phyloP scores from a whole-genome alignment of 2,888 invertebrate species.

The Agapostemon virescens region DNA sequence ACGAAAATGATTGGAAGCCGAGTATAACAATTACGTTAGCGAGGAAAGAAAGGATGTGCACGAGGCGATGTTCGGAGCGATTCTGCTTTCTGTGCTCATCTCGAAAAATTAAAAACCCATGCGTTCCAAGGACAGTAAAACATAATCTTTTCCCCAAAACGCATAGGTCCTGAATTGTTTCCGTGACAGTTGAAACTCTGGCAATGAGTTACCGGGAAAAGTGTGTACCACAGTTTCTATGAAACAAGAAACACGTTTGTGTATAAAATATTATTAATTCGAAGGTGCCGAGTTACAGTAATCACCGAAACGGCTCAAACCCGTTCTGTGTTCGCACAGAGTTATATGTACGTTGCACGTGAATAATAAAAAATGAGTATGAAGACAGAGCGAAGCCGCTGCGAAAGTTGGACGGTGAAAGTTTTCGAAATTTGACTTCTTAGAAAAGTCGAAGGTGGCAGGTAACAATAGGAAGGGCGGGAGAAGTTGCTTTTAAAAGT shows the following conservation, averaged over 20 bases:
- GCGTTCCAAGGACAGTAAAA: too few relatives aligned
- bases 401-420: conserved; percentile 20
- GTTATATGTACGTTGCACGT: not conserved
- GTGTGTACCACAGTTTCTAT: not conserved
- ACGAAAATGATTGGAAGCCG: too few relatives aligned
- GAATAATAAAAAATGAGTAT: conserved; percentile 3
- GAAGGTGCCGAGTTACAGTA: not conserved
- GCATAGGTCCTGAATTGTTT: too few relatives aligned
- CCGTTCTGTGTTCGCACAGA: not conserved
- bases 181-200: too few relatives aligned
- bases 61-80: too few relatives aligned
- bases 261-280: not conserved
- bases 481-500: conserved; percentile 31
- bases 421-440: conserved; percentile 27
- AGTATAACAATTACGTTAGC: too few relatives aligned
- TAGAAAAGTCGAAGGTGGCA: conserved; percentile 28
- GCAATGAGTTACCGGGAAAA: too few relatives aligned
- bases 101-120: too few relatives aligned
- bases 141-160: too few relatives aligned
- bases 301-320: not conserved
- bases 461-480: conserved; percentile 19
- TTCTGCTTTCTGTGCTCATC: too few relatives aligned
- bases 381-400: not conserved
- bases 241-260: not conserved
- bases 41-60: too few relatives aligned